Evolutionary conservation across 2,797 vertebrate species (phyloP).

Genomic region (Oreochromis grahami): DNA sequence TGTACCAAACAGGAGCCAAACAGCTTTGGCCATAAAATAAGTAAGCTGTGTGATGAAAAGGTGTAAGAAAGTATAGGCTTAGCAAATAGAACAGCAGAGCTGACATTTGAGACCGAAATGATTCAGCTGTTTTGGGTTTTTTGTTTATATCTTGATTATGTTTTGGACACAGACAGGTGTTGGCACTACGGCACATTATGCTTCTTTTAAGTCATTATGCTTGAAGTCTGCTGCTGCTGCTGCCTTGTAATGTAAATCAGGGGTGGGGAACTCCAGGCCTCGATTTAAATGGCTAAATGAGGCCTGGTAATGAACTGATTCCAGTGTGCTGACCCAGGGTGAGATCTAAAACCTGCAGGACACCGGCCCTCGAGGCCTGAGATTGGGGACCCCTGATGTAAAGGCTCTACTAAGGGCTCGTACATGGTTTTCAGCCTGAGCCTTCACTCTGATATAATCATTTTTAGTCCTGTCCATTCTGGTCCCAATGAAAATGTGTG

Average conservation of each 20-base stretch:
- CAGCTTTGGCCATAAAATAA: background rate
- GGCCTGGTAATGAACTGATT: background rate
- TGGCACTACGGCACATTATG: background rate
- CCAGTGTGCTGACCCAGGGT: background rate
- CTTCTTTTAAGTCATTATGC: background rate
- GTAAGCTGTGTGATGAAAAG: background rate
- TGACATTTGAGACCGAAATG: background rate
- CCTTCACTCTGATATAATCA: background rate
- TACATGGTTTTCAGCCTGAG: background rate
- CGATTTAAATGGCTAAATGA: rapidly evolving
- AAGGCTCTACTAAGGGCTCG: background rate
- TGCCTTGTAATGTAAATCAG: background rate
- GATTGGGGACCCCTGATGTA: background rate
- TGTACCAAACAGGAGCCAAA: background rate
- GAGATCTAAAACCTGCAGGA: background rate
- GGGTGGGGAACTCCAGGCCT: background rate
- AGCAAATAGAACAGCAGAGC: background rate
- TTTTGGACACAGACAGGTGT: background rate
- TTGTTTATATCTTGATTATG: background rate
- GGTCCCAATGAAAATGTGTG: background rate
- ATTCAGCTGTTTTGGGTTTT: background rate
- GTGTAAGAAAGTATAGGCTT: background rate
- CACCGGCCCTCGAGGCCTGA: background rate
- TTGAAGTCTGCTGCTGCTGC: background rate
- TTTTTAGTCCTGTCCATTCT: background rate